phyloP scores from a whole-genome alignment of 2,797 vertebrate genomes.

The Phaenicophaeus curvirostris region DNA sequence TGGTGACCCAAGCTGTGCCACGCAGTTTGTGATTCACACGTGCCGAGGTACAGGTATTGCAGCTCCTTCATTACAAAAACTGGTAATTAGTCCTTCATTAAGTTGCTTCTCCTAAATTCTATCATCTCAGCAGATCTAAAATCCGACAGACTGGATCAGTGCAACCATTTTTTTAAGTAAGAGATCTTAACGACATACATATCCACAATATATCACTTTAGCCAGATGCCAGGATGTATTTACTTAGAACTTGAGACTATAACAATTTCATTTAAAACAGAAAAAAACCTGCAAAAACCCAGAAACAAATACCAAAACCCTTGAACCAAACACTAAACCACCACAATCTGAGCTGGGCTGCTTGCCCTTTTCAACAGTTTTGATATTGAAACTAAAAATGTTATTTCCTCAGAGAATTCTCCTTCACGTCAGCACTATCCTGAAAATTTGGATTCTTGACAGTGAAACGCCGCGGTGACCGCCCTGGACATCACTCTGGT shows the following conservation, averaged over 20 bases:
- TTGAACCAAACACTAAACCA: background rate
- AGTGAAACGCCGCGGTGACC: background rate
- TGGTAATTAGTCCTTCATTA: background rate
- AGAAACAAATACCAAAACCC: background rate
- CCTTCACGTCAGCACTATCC: background rate
- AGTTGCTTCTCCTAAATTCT: background rate
- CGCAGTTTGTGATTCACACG: background rate
- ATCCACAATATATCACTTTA: background rate
- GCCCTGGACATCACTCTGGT: background rate
- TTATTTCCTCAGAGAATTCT: background rate
- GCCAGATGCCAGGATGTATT: background rate
- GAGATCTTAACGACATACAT: background rate
- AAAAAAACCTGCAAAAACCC: accelerated
- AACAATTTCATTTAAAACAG: background rate
- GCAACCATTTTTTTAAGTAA: background rate
- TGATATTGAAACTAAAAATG: background rate
- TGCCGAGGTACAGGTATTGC: background rate
- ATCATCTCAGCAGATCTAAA: background rate
- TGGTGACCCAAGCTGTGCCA: background rate
- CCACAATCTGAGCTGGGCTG: background rate
- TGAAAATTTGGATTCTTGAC: background rate
- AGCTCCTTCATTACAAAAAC: background rate
- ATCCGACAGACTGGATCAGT: background rate
- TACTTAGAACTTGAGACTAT: background rate
- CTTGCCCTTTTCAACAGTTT: background rate